Evolutionary conservation across 2,797 vertebrate genomes (phyloP), one percentile per base, ranked within the genome.

Genomic region (Lagodon rhomboides): DNA sequence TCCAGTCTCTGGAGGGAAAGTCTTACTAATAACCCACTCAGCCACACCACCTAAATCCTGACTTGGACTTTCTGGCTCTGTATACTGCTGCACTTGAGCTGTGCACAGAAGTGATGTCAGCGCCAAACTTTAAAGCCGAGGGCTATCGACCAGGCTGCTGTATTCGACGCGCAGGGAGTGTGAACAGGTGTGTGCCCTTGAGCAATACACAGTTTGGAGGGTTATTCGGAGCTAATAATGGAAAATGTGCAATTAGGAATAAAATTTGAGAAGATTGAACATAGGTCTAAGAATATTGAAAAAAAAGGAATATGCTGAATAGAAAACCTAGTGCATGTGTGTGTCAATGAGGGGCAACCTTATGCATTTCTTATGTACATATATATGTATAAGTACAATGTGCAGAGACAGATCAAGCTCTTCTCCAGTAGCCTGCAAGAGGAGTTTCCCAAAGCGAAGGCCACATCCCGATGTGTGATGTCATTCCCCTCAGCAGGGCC

Each of bases 391-490:
- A 58, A 34, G 3, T 60, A 25, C 11, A 50, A 4, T n/a, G 7
- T 23, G 16, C 27, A 25, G 18, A 49, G 13, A n/a, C 17, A 20
- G 25, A 49, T 22, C 16, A 38, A 12, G 25, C 12, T 67, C 10
- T 66, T 6, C 18, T 20, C 38, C 20, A 22, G 27, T 12, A 16
- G 16, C 34, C 34, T 58, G 41, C n/a, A 58, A 46, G n/a, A 47
- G 20, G 41, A 18, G 5, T 34, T 68, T 66, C 23, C 25, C 27
- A 34, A 62, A 51, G 25, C 4, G 0, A 55, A 62, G 30, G 59
- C 56, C 43, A 62, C 34, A 63, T 69, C 50, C 41, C 69, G 27
- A 30, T 54, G 46, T 63, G 34, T 76, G 80, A 85, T 79, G 74
- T 79, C 34, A 64, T 75, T 65, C 79, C 72, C 72, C 68, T 47